Evolutionary conservation across 2,113 vertebrate species (phyloP), one percentile per base, ranked within the genome.

Genomic region (Bos taurus): DNA sequence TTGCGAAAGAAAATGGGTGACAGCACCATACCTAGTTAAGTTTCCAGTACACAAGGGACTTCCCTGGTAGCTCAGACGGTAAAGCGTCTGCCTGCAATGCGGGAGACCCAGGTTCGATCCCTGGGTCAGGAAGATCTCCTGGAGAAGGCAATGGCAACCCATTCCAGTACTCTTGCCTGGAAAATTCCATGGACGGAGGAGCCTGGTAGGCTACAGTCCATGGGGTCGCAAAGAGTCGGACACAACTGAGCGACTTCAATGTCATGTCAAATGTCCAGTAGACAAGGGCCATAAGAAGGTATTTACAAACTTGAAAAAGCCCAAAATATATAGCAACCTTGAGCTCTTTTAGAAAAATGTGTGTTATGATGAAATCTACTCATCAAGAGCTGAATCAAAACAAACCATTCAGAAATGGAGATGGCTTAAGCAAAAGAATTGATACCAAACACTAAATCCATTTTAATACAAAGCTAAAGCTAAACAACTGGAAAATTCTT

Each of bases 381-480:
- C 60, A 59, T 90, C 21, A 48, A 82, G 23, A 46, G 17, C 59
- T 36, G 28, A 95, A 90, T 87, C 21, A 82, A 92, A 94, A 67
- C 25, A 94, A 87, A 90, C 46, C n/a, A 87, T 16, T 89, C 17
- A 87, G n/a, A 91, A 88, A 67, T 30, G 17, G 36, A 95, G 30
- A 96, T 17, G 4, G 6, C 52, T 81, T 64, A 46, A 81, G 23
- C 50, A 84, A 85, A 90, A 88, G 16, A 74, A 94, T 7, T 87
- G 40, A 26, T 94, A 19, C 36, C 88, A 59, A 59, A 52, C 12
- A 60, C 2, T 30, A 87, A 95, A 62, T 50, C 2, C 6, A 57
- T 60, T 60, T 94, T 85, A 88, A 93, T 33, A 84, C n/a, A 89
- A 85, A 94, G 60, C 64, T 94, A 71, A 94, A 6, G 50, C 36